These are phyloP conservation scores for Dromiciops gliroides DNA, from an alignment of 2,113 vertebrate species.

Conservation along the genomic window DNA sequence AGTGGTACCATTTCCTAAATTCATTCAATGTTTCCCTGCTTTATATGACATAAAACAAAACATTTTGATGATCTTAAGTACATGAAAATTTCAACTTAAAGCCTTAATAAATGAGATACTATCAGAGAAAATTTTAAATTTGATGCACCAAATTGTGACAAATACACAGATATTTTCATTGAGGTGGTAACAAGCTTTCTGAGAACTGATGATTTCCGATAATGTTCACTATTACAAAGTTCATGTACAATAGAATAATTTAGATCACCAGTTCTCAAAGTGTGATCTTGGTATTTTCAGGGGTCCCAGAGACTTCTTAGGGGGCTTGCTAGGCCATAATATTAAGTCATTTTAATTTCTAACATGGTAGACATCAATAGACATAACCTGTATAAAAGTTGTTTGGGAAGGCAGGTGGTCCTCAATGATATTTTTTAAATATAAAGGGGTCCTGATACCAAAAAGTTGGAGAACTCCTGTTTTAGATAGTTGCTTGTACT, in stretches of 20 bases:
- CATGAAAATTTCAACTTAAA: slow-evolving; percentile 7
- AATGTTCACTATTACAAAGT: slow-evolving; percentile 53
- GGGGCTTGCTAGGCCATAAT: neutral
- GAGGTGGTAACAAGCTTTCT: slow-evolving; percentile 57
- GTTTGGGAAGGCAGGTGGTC: neutral
- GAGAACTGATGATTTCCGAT: slow-evolving; percentile 51
- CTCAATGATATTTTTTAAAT: neutral
- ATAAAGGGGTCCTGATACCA: neutral
- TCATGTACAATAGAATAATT: slow-evolving; percentile 68
- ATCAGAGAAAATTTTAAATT: slow-evolving; percentile 33
- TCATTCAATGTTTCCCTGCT: neutral
- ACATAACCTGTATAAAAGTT: neutral
- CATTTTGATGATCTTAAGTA: neutral
- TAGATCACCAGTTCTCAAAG: neutral
- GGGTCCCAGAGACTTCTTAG: neutral
- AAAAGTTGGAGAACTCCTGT: neutral
- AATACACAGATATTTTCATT: slow-evolving; percentile 24
- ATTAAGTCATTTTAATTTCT: neutral
- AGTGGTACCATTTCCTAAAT: neutral
- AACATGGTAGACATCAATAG: neutral
- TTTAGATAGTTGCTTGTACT: slow-evolving; percentile 52
- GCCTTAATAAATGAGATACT: neutral
- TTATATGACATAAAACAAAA: neutral
- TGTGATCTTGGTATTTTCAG: neutral
- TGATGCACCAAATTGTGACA: slow-evolving; percentile 27